Percentiles rank a stretch among this genome's conserved stretches.
Conservation (phyloP, 2,797 vertebrate species). For the Iguana delicatissima region DNA sequence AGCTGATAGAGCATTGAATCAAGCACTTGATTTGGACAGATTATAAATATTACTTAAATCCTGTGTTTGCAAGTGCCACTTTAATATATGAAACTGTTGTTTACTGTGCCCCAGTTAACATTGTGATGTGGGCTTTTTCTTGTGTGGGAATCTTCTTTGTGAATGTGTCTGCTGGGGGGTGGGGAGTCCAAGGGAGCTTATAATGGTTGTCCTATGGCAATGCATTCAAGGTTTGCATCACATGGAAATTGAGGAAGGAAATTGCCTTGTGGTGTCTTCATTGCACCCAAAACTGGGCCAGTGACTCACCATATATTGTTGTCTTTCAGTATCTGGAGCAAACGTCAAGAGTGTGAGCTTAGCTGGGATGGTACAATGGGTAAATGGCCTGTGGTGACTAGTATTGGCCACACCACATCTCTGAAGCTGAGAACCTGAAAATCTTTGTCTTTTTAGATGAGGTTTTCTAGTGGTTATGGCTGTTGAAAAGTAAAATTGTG, state of each 20-base stretch:
- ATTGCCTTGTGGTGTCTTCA: background rate
- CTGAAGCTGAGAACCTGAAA: background rate
- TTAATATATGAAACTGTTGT: background rate
- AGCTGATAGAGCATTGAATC: background rate
- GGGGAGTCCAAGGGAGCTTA: background rate
- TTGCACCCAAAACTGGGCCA: background rate
- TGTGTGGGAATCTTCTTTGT: background rate
- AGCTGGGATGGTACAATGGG: background rate
- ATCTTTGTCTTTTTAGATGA: background rate
- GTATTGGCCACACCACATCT: background rate
- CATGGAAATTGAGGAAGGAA: background rate
- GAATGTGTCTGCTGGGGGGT: background rate
- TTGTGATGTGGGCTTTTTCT: background rate
- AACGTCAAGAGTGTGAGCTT: background rate
- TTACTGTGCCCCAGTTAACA: background rate
- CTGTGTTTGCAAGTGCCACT: background rate
- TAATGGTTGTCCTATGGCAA: background rate
- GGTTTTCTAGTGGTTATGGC: background rate
- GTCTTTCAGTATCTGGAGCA: background rate
- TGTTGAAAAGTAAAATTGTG: background rate
- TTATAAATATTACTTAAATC: background rate
- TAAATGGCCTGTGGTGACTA: background rate
- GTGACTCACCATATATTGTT: background rate
- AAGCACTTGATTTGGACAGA: background rate
- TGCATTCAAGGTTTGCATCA: background rate